Conservation (phyloP, 2,888 invertebrate genomes). For the Carcina quercana region DNA sequence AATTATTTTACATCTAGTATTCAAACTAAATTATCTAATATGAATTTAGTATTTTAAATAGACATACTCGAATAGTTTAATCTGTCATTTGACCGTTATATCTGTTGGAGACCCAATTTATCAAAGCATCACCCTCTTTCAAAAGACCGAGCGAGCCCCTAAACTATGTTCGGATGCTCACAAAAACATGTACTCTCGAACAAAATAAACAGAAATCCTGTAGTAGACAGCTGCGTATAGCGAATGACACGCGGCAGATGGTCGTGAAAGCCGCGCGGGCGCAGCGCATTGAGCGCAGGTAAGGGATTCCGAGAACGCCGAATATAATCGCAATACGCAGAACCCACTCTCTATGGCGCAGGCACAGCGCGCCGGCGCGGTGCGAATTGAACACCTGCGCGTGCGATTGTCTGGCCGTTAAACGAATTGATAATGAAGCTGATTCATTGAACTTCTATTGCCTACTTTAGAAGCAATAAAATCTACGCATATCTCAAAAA, state of each 20-base stretch:
- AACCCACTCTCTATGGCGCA: slow-evolving; percentile 53
- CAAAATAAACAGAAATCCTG: slow-evolving; percentile 11
- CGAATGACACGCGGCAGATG: slow-evolving; percentile 58
- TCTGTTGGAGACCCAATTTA: too few species aligned
- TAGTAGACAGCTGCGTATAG: slow-evolving; percentile 9
- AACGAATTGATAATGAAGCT: too few species aligned
- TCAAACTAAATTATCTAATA: too few species aligned
- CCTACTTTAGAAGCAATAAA: too few species aligned
- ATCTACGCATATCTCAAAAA: too few species aligned
- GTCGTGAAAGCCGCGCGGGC: slow-evolving; percentile 44
- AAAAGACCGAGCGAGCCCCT: not conserved
- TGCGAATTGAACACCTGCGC: slow-evolving; percentile 55
- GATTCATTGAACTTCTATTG: too few species aligned
- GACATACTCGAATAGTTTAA: too few species aligned
- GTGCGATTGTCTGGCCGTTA: too few species aligned
- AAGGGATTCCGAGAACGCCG: slow-evolving; percentile 66
- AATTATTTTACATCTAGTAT: too few species aligned
- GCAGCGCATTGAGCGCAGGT: slow-evolving; percentile 51
- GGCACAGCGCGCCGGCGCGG: slow-evolving; percentile 25
- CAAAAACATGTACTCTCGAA: not conserved
- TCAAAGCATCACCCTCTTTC: too few species aligned
- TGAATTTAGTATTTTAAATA: too few species aligned
- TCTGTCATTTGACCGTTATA: too few species aligned
- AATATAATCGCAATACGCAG: slow-evolving; percentile 66
- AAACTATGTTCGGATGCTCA: not conserved